phyloP scores from a whole-genome alignment of 2,888 invertebrate genomes.

The Sceliomorpha sp. region DNA sequence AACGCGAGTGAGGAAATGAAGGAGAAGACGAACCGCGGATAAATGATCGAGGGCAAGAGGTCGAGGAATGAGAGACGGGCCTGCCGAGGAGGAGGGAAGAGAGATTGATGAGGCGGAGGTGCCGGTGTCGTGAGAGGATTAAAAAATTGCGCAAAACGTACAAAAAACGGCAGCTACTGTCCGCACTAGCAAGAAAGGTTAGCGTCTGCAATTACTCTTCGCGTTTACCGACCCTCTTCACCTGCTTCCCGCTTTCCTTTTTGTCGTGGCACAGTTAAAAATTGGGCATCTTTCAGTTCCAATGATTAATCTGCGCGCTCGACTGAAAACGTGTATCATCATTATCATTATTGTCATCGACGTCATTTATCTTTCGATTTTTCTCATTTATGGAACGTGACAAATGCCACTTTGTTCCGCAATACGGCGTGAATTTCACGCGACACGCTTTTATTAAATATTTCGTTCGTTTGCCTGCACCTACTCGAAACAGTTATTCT shows the following conservation, averaged over 20 bases:
- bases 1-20: slow-evolving; percentile 3
- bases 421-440: too few species aligned
- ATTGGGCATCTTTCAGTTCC: slow-evolving; percentile 18
- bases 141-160: slow-evolving; percentile 62
- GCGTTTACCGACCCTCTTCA: slow-evolving; percentile 14
- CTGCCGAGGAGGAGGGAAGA: slow-evolving; percentile 16
- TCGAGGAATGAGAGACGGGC: slow-evolving; percentile 39
- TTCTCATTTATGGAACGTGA: slow-evolving; percentile 5
- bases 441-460: too few species aligned
- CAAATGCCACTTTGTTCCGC: too few species aligned
- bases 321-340: slow-evolving; percentile 7
- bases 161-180: slow-evolving; percentile 37
- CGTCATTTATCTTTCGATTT: slow-evolving; percentile 9
- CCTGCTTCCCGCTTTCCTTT: slow-evolving; percentile 21
- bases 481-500: too few species aligned
- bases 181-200: slow-evolving; percentile 49
- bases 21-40: slow-evolving; percentile 40
- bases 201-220: slow-evolving; percentile 61
- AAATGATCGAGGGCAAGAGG: slow-evolving; percentile 60
- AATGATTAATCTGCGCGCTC: slow-evolving; percentile 15
- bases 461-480: not conserved
- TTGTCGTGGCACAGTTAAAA: slow-evolving; percentile 21
- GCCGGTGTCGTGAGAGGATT: slow-evolving; percentile 63
- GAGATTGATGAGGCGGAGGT: slow-evolving; percentile 68
- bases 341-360: slow-evolving; percentile 14